A percentile compares a stretch with the other conserved stretches of the same genome.
These are phyloP conservation scores for Orchesella flavescens DNA, from an alignment of 2,888 invertebrate genomes.

Conservation along the genomic window DNA sequence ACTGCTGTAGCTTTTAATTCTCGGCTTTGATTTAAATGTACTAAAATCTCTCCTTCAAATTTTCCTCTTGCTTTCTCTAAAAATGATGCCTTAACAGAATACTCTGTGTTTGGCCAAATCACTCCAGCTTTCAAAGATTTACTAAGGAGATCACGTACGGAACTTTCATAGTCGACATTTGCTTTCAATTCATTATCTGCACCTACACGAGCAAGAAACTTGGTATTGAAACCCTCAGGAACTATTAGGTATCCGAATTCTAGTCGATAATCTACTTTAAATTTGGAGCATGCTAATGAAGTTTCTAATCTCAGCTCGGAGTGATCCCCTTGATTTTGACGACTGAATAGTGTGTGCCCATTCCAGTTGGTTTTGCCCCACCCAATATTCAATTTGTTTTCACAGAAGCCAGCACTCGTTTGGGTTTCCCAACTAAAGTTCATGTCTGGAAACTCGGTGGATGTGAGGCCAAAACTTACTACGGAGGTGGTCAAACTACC, in stretches of 20 bases:
- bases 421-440: constrained; percentile 72
- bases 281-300: constrained; percentile 69
- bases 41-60: constrained; percentile 68
- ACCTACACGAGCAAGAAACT: constrained; percentile 57
- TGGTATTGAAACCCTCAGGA: constrained; percentile 60
- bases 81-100: constrained; percentile 57
- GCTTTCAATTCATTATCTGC: constrained; percentile 64
- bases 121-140: constrained; percentile 62
- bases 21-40: constrained; percentile 61
- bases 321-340: constrained; percentile 65
- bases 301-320: constrained; percentile 70
- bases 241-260: constrained; percentile 62
- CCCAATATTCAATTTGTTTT: constrained; percentile 71
- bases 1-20: constrained; percentile 70
- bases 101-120: constrained; percentile 67
- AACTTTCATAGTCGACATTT: constrained; percentile 61
- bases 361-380: constrained; percentile 72
- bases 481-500: constrained; percentile 70
- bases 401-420: constrained; percentile 71
- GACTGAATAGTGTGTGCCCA: constrained; percentile 72
- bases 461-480: constrained; percentile 60
- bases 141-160: constrained; percentile 57
- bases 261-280: constrained; percentile 72
- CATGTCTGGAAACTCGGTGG: constrained; percentile 71
- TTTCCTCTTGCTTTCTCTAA: constrained; percentile 68